Base-by-base conservation (phyloP, 2,797 vertebrate genomes). In the Eupleurogrammus muticus region DNA sequence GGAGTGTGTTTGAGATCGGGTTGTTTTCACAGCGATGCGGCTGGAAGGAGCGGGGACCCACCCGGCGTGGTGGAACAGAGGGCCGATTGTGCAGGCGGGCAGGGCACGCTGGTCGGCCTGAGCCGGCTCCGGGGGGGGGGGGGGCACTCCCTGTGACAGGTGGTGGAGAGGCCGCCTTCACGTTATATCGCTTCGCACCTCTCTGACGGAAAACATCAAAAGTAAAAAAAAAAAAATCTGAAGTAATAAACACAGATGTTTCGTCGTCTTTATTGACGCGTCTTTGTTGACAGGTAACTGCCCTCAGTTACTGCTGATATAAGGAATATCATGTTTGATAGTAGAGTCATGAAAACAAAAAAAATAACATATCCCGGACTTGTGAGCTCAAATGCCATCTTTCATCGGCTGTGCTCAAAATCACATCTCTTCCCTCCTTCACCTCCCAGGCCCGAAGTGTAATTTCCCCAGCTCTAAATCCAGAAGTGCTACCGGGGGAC, bases 381-480 rank as follows among this genome's bases (percentile, higher is more conserved):
- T 65, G 49, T 67, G 65, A 83, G 87, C 76, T 66, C 50, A 77
- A 49, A 78, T 75, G 71, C 60, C 66, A 66, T 83, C 79, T 86
- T 81, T 85, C 79, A 78, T 83, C 60, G 48, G 67, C 66, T 62
- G 13, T 60, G 49, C 67, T 82, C 77, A 83, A 85, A 89, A 77
- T 83, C 83, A 75, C 85, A 79, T 78, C 54, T 86, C 70, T 84
- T n/a, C 84, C 68, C 78, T 66, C 32, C 71, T 86, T 86, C 80
- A 83, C 75, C 69, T 86, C 86, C 82, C 81, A 75, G 69, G 69
- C 70, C 77, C 73, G 79, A 85, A 86, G 86, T 93, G 90, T 91
- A 93, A 94, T 94, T 93, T 93, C 90, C 88, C 88, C 71, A 80
- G 79, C 86, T 90, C 90, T 93, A 92, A 94, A 93, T 92, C 90